A percentile compares a stretch with the other conserved stretches of the same genome.
These are phyloP conservation scores for Hippoglossus stenolepis DNA, from an alignment of 2,113 vertebrate genomes.

Conservation along the genomic window DNA sequence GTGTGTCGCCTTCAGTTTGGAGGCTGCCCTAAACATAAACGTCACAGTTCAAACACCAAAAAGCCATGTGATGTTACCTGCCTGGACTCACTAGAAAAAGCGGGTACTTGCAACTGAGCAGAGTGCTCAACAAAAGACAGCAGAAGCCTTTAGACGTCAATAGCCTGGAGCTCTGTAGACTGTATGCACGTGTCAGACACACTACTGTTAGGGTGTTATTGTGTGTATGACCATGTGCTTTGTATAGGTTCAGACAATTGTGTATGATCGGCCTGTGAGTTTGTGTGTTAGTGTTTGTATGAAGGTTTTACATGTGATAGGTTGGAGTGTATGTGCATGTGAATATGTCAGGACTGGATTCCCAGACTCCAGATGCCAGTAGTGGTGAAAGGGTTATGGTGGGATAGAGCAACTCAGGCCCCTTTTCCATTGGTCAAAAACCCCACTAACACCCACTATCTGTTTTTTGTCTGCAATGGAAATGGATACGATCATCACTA, in stretches of 20 bases:
- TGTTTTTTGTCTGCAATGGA: too few species aligned
- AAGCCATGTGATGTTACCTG: constrained; percentile 71
- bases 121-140: constrained; percentile 60
- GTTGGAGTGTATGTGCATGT: neutral
- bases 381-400: too few species aligned
- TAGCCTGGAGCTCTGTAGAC: constrained; percentile 52
- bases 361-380: too few species aligned
- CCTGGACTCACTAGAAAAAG: constrained; percentile 40
- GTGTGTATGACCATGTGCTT: neutral
- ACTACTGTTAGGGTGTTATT: neutral
- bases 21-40: constrained; percentile 71
- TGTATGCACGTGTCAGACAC: too few species aligned
- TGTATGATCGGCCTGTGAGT: too few species aligned
- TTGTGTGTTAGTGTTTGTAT: too few species aligned
- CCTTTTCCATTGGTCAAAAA: too few species aligned
- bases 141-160: constrained; percentile 71
- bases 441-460: too few species aligned
- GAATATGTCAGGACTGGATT: neutral
- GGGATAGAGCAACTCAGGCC: too few species aligned
- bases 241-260: too few species aligned
- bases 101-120: constrained; percentile 35
- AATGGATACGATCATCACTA: too few species aligned
- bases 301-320: neutral
- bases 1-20: constrained; percentile 61
- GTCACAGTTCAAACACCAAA: constrained; percentile 51